Conservation (phyloP, 2,797 vertebrate species). For the Platyrinchus mystaceus region DNA sequence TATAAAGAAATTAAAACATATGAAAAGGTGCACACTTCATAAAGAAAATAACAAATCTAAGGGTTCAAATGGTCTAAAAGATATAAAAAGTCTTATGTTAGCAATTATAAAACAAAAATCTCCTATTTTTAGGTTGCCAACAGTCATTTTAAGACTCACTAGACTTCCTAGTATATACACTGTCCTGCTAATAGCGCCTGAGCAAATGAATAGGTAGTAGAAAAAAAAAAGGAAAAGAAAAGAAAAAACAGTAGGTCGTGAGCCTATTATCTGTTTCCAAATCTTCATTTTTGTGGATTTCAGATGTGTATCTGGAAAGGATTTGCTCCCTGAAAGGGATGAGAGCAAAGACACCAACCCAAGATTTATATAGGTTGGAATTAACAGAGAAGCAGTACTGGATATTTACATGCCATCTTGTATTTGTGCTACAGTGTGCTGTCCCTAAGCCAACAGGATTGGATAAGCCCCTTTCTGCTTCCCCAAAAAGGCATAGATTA, state of each 20-base stretch:
- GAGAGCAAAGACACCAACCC: background rate
- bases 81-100: background rate
- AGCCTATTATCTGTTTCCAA: background rate
- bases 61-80: background rate
- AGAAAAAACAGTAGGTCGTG: background rate
- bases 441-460: background rate
- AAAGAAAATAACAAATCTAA: background rate
- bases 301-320: background rate
- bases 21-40: background rate
- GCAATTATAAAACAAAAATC: background rate
- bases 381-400: background rate
- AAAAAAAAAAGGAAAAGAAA: background rate
- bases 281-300: background rate
- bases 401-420: background rate
- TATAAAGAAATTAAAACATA: background rate
- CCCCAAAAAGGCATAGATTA: background rate
- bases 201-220: background rate
- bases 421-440: background rate
- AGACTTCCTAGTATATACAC: background rate
- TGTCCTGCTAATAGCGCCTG: background rate
- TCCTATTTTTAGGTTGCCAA: background rate
- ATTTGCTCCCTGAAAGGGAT: background rate
- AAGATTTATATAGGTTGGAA: background rate
- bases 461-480: background rate
- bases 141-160: background rate